phyloP scores from a whole-genome alignment of 2,888 invertebrate species.

The Pemphredon lugubris region DNA sequence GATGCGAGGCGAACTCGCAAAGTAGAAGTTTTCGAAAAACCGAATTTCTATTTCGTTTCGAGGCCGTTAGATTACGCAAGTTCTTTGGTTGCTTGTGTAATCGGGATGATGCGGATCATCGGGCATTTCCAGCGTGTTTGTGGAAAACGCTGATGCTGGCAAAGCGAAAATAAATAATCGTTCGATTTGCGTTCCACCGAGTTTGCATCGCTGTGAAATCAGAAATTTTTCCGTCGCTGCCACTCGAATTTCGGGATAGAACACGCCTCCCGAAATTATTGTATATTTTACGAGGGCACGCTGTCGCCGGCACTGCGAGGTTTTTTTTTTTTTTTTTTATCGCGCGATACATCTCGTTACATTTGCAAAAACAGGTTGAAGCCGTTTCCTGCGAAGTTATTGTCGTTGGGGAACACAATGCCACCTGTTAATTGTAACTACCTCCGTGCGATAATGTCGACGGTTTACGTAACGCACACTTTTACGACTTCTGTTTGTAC shows the following conservation, averaged over 20 bases:
- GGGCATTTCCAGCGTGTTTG: background rate
- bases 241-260: background rate
- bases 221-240: slow-evolving; percentile 3
- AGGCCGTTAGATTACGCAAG: slow-evolving; percentile 1
- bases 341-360: slow-evolving; percentile 13
- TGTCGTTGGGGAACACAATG: slow-evolving; percentile 6
- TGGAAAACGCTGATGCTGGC: slow-evolving; percentile 5
- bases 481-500: background rate
- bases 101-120: slow-evolving; percentile 14
- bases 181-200: slow-evolving; percentile 23
- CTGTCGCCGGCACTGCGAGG: no score
- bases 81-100: background rate
- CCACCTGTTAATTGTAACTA: slow-evolving; percentile 28
- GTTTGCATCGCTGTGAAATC: slow-evolving; percentile 21
- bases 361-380: background rate
- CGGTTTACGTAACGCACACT: slow-evolving; percentile 19
- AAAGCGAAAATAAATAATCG: slow-evolving; percentile 42
- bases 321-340: background rate
- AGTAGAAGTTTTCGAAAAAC: background rate
- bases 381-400: slow-evolving; percentile 10
- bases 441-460: slow-evolving; percentile 14
- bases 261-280: no score
- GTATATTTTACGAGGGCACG: background rate
- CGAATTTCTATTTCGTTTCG: no score
- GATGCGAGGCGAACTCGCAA: no score